Base-by-base conservation (phyloP, 1,140 invertebrate genomes). In the Drosophila arawakana region DNA sequence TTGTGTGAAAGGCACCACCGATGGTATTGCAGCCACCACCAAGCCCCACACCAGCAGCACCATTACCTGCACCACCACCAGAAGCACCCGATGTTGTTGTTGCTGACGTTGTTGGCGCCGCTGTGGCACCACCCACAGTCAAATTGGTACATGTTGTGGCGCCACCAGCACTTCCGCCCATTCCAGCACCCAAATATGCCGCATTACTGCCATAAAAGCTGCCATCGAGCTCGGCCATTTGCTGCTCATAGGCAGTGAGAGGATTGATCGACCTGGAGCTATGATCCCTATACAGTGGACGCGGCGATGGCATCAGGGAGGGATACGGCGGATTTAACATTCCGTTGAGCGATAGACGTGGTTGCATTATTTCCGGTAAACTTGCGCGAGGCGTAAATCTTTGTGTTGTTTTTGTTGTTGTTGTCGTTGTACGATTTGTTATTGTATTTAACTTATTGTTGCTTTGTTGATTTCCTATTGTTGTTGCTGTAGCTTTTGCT, bases 221-320 rank as follows among this genome's bases (percentile, higher is more conserved):
- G 58, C 86, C 86, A 63, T 91, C 90, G 18, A 91, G 76, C 55
- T 91, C 90, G 44, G 90, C 86, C 90, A 91, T 91, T 62, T 91
- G 90, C 75, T 91, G 90, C 70, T 91, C 90, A 41, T 91, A 89
- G 5, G 76, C 81, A 52, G 90, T 91, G 47, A 91, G 70, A 13
- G 91, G 91, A 74, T 92, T 91, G 76, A 91, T 91, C 41, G 91
- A 92, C 47, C 91, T 74, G 18, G 91, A 92, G 71, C 91, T 92
- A 62, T 82, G 81, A 54, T 92, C 91, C 35, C 91, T 63, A 46
- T 91, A 92, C 0, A 92, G 71, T 7, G 91, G 90, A 37, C 91
- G 84, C 52, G 90, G 91, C 46, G 91, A 92, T 39, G 91, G 91
- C 89, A 92, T 92, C 49, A 92, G 73, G 62, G 85, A 89, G 49